Conservation (phyloP, 2,888 invertebrate genomes). For the Platycnemis pennipes region DNA sequence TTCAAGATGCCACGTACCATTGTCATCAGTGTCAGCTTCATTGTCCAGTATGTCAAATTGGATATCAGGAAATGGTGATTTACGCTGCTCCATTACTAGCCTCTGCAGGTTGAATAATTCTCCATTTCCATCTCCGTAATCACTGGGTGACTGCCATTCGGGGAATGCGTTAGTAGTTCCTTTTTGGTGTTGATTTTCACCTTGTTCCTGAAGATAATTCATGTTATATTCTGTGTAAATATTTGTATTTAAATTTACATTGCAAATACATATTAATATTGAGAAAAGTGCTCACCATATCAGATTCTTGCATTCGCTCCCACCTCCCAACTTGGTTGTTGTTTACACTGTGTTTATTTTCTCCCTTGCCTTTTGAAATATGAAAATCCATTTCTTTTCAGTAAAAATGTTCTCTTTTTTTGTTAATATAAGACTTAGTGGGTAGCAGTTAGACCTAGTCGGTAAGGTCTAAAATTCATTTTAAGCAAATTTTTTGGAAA, state of each 20-base stretch:
- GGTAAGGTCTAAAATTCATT: not conserved
- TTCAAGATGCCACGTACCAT: not conserved
- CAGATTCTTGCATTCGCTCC: not conserved
- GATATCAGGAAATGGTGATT: conserved; percentile 56
- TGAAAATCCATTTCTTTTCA: not conserved
- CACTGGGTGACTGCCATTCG: conserved; percentile 17
- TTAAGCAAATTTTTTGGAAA: not conserved
- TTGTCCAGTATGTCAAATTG: conserved; percentile 51
- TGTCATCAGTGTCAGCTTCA: conserved; percentile 60
- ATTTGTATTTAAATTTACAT: not conserved
- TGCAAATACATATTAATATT: not conserved
- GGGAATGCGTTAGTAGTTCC: not conserved
- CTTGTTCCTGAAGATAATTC: not conserved
- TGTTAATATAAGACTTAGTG: not conserved
- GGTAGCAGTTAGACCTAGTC: no score
- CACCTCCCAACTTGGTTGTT: not conserved
- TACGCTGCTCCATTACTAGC: conserved; percentile 23
- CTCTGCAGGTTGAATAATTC: conserved; percentile 10
- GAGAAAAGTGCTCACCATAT: not conserved
- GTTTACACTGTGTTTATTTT: not conserved
- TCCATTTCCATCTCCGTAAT: not conserved
- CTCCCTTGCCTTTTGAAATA: not conserved
- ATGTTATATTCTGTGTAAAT: not conserved
- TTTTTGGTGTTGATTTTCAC: not conserved
- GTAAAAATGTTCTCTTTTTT: not conserved